Conservation (phyloP, 2,797 vertebrate species). For the Synaphobranchus kaupii region DNA sequence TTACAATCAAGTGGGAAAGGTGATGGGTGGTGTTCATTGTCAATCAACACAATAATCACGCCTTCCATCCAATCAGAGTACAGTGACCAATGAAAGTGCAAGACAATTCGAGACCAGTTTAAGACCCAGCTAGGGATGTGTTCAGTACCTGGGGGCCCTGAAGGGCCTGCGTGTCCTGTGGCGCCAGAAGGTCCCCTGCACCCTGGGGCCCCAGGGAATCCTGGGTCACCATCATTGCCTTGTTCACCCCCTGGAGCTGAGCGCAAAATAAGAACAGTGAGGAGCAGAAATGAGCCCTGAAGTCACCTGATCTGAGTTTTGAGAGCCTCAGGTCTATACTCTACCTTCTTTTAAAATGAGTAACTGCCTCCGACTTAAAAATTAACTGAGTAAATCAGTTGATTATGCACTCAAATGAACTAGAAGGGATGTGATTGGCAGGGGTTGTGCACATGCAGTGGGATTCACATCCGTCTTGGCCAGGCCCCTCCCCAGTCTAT, state of each 20-base stretch:
- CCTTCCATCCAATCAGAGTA: background rate
- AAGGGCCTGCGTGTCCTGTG: constrained; percentile 46
- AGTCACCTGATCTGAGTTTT: background rate
- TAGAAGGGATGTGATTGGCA: background rate
- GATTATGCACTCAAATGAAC: background rate
- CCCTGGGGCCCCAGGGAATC: constrained; percentile 55
- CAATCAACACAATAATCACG: background rate
- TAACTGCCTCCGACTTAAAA: background rate
- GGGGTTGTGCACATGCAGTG: background rate
- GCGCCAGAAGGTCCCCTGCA: constrained; percentile 60
- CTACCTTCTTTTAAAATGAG: background rate
- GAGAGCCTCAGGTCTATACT: background rate
- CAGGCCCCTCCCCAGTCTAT: background rate
- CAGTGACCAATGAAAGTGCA: background rate
- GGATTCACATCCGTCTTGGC: background rate
- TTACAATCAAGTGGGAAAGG: too few relatives aligned
- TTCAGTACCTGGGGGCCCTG: constrained; percentile 52
- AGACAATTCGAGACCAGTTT: background rate
- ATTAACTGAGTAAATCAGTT: background rate
- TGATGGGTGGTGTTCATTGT: background rate
- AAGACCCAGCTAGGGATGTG: background rate
- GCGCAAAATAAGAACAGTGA: background rate
- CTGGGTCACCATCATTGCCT: constrained; percentile 60
- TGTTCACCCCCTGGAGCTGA: constrained; percentile 55
- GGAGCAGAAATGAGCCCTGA: background rate